A percentile compares a stretch with the other conserved stretches of the same genome.
Conservation (phyloP, 2,888 invertebrate genomes). For the Pilophorus perplexus region DNA sequence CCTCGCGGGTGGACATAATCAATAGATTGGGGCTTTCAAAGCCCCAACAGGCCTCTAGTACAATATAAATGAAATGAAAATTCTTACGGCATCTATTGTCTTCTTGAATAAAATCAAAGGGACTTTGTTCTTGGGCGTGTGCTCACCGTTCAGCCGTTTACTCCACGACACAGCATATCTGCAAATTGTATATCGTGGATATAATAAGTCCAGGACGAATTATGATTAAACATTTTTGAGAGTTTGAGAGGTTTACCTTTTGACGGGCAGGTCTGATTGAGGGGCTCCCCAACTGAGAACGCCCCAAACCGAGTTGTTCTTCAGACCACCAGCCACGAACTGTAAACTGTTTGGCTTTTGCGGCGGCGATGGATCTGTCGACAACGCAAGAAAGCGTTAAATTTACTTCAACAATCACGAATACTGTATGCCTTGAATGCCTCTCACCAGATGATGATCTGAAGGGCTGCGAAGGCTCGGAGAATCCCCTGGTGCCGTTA, state of each 20-base stretch:
- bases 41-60: too few relatives aligned
- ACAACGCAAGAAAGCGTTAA: too few relatives aligned
- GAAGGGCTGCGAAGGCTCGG: constrained; percentile 61
- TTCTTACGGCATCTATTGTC: constrained; percentile 60
- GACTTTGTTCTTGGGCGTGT: constrained; percentile 51
- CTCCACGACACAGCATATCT: constrained; percentile 79
- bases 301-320: constrained; percentile 57
- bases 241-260: too few relatives aligned
- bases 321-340: constrained; percentile 47
- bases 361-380: constrained; percentile 20
- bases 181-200: too few relatives aligned
- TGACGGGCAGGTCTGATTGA: constrained; percentile 68
- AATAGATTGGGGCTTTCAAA: too few relatives aligned
- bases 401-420: too few relatives aligned
- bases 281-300: constrained; percentile 69
- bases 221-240: too few relatives aligned
- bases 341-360: constrained; percentile 8
- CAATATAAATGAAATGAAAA: too few relatives aligned
- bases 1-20: too few relatives aligned
- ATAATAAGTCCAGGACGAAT: too few relatives aligned
- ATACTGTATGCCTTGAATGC: too few relatives aligned
- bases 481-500: constrained; percentile 70
- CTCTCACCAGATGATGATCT: constrained; percentile 51
- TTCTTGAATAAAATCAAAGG: constrained; percentile 65
- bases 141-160: constrained; percentile 56